Base-by-base conservation (phyloP, 2,888 invertebrate species). In the Drosophila merina region DNA sequence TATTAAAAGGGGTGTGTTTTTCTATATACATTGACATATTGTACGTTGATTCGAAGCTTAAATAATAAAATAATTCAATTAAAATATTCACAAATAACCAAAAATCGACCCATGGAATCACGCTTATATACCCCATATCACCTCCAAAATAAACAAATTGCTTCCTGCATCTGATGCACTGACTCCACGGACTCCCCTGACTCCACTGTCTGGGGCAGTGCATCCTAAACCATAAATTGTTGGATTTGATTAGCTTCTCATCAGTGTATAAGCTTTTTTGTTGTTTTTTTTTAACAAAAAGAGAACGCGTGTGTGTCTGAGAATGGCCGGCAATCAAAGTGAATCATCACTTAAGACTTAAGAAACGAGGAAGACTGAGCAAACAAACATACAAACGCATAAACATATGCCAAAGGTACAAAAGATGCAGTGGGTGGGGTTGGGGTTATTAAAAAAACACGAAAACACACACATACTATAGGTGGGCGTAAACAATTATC, bases 401-500 rank as follows among this genome's bases (percentile, higher is more conserved):
- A 62, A 58, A 66, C 57, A 60, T 42, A 71, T 60, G 72, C 52
- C 52, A 57, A 68, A 55, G 75, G 64, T 71, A 79, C 31, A 57
- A 57, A 26, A 59, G 58, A 76, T 42, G 75, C 38, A 42, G 44
- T 26, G 54, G 7, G 57, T 10, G 30, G 44, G 14, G 26, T 30
- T 38, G 38, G 20, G 45, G 45, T 44, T 42, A n/a, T 9, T 20
- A 7, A 25, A 40, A n/a, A n/a, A 30, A 10, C 28, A 38, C 50
- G 52, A 42, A 14, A 44, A 47, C 48, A 56, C 47, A 9, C 31
- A 14, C 4, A 5, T 44, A 67, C 12, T 64, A 14, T 70, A 59
- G 67, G 85, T 78, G 82, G 81, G 81, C 85, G 82, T 82, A 85
- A 81, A 81, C 82, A 82, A 81, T 84, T 72, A 78, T 57, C 79